Evolutionary conservation across 1,140 invertebrate genomes (phyloP).

Genomic region (Lordiphosa stackelbergi): DNA sequence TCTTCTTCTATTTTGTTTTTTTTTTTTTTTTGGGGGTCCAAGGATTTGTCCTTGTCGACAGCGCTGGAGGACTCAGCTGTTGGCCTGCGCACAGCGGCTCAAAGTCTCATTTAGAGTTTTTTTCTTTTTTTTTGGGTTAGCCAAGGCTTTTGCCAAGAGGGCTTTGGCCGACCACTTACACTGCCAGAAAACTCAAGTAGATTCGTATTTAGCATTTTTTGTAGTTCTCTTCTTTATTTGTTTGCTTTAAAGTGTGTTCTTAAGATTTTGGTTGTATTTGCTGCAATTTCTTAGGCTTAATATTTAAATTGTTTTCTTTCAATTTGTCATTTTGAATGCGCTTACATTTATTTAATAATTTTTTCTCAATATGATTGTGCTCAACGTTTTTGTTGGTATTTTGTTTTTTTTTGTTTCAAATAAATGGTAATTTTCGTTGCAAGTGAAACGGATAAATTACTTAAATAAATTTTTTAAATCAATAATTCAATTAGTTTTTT

Average conservation of each 20-base stretch:
- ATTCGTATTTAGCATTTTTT: slow-evolving; percentile 8
- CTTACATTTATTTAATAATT: slow-evolving; percentile 31
- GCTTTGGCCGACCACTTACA: neutral
- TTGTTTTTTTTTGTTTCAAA: slow-evolving; percentile 12
- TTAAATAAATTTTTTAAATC: slow-evolving; percentile 15
- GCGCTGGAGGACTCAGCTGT: slow-evolving; percentile 39
- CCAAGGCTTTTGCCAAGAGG: slow-evolving; percentile 6
- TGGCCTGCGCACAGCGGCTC: slow-evolving; percentile 46
- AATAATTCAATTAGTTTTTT: slow-evolving; percentile 22
- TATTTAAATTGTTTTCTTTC: slow-evolving; percentile 23
- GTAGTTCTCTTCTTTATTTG: slow-evolving; percentile 35
- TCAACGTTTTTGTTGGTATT: slow-evolving; percentile 51
- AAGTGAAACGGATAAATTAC: slow-evolving; percentile 29
- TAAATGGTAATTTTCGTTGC: slow-evolving; percentile 21
- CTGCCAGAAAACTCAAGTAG: slow-evolving; percentile 1
- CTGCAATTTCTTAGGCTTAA: slow-evolving; percentile 42
- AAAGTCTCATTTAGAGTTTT: slow-evolving; percentile 57
- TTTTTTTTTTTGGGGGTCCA: slow-evolving; percentile 16
- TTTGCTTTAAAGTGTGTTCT: slow-evolving; percentile 34
- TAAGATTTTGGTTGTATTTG: slow-evolving; percentile 27
- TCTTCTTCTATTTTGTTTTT: slow-evolving; percentile 12
- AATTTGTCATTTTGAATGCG: slow-evolving; percentile 47
- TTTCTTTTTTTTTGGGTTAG: slow-evolving; percentile 8
- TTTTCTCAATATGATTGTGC: slow-evolving; percentile 65
- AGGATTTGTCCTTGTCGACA: slow-evolving; percentile 24